Conservation (phyloP, 2,888 invertebrate genomes). For the Choristoneura rosaceana region DNA sequence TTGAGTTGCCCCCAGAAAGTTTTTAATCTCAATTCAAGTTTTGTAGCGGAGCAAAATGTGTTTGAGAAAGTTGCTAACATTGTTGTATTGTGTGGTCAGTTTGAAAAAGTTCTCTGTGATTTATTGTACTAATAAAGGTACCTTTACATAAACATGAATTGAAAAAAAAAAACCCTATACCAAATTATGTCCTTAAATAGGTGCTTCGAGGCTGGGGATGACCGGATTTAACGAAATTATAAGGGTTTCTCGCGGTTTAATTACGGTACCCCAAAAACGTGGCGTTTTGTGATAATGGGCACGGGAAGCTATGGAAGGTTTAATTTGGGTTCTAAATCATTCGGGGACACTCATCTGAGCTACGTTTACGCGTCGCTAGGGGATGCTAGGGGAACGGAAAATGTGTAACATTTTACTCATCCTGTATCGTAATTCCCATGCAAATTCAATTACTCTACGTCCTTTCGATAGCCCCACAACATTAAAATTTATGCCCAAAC, state of each 20-base stretch:
- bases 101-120: conserved; percentile 6
- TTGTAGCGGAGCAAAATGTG: conserved; percentile 23
- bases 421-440: conserved; percentile 47
- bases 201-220: conserved; percentile 25
- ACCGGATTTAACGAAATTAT: conserved; percentile 41
- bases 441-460: conserved; percentile 36
- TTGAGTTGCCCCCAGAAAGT: conserved; percentile 32
- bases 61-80: conserved; percentile 23
- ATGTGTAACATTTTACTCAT: conserved; percentile 56
- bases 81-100: conserved; percentile 25
- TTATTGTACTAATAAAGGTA: conserved; percentile 1
- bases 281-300: conserved; percentile 44
- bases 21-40: conserved; percentile 38
- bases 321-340: conserved; percentile 66
- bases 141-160: not conserved
- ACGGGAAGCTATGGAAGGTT: conserved; percentile 52
- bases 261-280: conserved; percentile 49
- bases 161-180: conserved; percentile 11
- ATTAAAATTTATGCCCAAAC: conserved; percentile 34
- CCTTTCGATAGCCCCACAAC: conserved; percentile 46
- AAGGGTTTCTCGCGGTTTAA: conserved; percentile 51
- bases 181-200: conserved; percentile 28
- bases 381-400: conserved; percentile 47
- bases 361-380: conserved; percentile 54
- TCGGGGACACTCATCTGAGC: conserved; percentile 60